A percentile compares a stretch with the other conserved stretches of the same genome.
Evolutionary conservation across 2,113 vertebrate species (phyloP).

Genomic region (Clarias magur): DNA sequence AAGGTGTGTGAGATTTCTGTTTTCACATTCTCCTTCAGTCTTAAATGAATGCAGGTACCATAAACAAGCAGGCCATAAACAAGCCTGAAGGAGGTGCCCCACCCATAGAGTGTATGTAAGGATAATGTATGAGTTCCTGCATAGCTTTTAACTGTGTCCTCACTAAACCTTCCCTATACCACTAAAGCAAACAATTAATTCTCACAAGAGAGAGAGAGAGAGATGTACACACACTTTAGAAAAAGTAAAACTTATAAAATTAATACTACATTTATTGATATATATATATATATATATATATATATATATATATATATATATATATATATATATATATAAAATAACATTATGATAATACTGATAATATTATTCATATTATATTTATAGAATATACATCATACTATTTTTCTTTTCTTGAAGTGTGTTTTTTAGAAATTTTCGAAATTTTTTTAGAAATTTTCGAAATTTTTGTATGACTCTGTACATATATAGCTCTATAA

Average conservation of each 20-base stretch:
- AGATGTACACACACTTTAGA: background rate
- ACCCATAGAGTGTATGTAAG: background rate
- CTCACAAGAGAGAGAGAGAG: background rate
- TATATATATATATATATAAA: no score
- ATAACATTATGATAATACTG: no score
- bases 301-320: no score
- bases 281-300: no score
- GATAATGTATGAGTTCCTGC: background rate
- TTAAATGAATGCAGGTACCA: conserved; percentile 22
- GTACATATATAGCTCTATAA: conserved; percentile 11
- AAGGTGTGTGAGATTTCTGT: background rate
- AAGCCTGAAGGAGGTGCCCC: background rate
- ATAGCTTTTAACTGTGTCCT: background rate
- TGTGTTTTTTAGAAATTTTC: no score
- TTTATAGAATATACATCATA: no score
- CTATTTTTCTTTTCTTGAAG: no score
- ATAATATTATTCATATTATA: no score
- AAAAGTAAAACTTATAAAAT: no score
- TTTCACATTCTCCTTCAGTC: background rate
- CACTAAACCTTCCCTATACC: background rate
- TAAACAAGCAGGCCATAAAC: conserved; percentile 8
- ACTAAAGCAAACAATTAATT: background rate
- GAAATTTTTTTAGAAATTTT: no score
- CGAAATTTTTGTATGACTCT: no score
- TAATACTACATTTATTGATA: no score